Evolutionary conservation across 2,888 invertebrate species (phyloP).

Genomic region (Platycheirus rosarum): DNA sequence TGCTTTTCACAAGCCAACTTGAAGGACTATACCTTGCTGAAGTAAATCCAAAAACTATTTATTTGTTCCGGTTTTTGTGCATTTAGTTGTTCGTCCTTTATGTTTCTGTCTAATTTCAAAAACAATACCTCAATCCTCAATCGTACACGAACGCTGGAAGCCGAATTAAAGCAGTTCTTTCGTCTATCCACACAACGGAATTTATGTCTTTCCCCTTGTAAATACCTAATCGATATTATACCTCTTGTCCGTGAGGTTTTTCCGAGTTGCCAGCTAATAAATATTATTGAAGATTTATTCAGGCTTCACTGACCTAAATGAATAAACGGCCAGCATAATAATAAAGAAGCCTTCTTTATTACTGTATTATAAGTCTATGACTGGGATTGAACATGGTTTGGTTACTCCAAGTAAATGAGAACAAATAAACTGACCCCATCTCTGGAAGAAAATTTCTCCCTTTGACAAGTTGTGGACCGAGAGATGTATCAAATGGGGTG

Average conservation of each 20-base stretch:
- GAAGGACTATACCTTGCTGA: conserved; percentile 11
- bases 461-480: no score
- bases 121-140: conserved; percentile 24
- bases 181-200: conserved; percentile 56
- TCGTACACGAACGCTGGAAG: not conserved
- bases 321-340: conserved; percentile 45
- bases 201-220: conserved; percentile 57
- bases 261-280: conserved; percentile 69
- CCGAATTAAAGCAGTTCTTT: conserved; percentile 12
- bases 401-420: conserved; percentile 54
- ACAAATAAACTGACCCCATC: conserved; percentile 51
- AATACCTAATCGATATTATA: no score
- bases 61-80: conserved; percentile 41
- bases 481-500: no score
- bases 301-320: conserved; percentile 57
- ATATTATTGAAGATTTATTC: conserved; percentile 56
- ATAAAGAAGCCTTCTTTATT: not conserved
- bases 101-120: conserved; percentile 43
- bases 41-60: conserved; percentile 61
- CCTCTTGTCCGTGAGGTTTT: conserved; percentile 70
- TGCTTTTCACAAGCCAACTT: not conserved
- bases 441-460: conserved; percentile 22
- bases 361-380: not conserved
- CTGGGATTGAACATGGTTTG: conserved; percentile 38
- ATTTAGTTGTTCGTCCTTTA: conserved; percentile 26